Evolutionary conservation across 2,888 invertebrate species (phyloP), one percentile per base, ranked within the genome.

Genomic region (Steinernema hermaphroditum): DNA sequence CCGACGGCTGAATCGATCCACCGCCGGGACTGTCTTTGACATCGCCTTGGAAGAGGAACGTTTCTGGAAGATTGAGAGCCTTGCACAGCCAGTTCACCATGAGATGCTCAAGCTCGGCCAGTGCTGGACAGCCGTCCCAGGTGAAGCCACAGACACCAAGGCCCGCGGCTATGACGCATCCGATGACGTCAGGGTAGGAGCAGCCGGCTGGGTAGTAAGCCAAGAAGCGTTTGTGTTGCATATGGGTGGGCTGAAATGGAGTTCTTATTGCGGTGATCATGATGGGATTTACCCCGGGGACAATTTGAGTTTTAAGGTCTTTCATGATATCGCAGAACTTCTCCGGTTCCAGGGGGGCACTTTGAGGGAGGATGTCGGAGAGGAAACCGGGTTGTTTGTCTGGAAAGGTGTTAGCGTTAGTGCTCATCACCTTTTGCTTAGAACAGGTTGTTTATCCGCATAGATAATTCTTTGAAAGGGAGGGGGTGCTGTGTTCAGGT

Each of bases 121-220:
- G 19, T 6, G 49, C 12, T n/a, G 49, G 49, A 49, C 49, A 49
- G 9, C 49, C 49, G 49, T 49, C 49, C 49, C 49, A 49, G 19
- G 49, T 49, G 49, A 49, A 49, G 19, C 49, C 49, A n/a, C 49
- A 49, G 6, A 49, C 49, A 6, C 49, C 49, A 6, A 49, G 49
- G 6, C 49, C 49, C 6, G 49, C 93, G 2, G 93, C 92, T 73
- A 97, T 89, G 94, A 97, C 95, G 86, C 97, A 96, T 2, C 93
- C 97, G 62, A 97, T 90, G 77, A 97, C 95, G 14, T 96, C 95
- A 1, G 96, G 96, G 88, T 92, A 97, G 0, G 93, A 94, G 88
- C 95, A 95, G n/a, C 96, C 96, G 19, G 95, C 91, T 6, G 96
- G 96, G 87, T 97, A 97, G 88, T 97, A 97, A 0, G 96, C 97